A percentile compares a stretch with the other conserved stretches of the same genome.
These are phyloP conservation scores for Agrypnia vestita DNA, from an alignment of 1,140 invertebrate species.

Conservation along the genomic window DNA sequence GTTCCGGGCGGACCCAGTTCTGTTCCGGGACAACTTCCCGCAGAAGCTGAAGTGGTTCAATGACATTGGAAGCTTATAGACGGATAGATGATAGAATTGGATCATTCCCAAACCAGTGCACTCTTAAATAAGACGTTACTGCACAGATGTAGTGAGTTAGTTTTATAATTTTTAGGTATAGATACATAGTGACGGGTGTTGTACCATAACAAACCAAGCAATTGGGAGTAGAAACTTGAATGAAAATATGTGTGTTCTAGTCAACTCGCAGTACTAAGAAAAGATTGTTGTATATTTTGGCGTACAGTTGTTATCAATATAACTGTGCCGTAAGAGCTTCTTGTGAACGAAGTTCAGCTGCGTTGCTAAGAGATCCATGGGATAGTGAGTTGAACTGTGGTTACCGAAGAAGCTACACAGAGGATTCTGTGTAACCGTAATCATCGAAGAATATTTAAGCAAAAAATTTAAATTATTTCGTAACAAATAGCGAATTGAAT, in stretches of 20 bases:
- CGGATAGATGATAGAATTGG: slow-evolving; percentile 12
- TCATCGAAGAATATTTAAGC: too few species aligned
- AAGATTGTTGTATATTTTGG: too few species aligned
- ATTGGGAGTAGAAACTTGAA: not conserved
- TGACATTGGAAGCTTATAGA: slow-evolving; percentile 89
- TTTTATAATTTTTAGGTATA: not conserved
- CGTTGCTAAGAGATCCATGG: too few species aligned
- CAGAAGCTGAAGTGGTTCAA: slow-evolving; percentile 92
- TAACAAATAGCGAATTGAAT: too few species aligned
- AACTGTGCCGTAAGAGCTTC: too few species aligned
- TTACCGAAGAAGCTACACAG: too few species aligned
- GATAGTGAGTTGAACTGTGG: too few species aligned
- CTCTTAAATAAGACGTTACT: not conserved
- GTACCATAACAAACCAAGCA: not conserved
- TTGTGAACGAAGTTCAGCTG: too few species aligned
- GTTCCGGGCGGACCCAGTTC: slow-evolving; percentile 94
- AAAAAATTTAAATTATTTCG: too few species aligned
- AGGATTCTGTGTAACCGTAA: too few species aligned
- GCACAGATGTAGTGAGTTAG: not conserved
- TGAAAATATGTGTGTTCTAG: not conserved
- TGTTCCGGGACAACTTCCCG: slow-evolving; percentile 92
- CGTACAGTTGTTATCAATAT: too few species aligned
- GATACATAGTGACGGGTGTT: not conserved
- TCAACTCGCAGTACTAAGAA: not conserved
- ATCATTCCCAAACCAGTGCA: slow-evolving; percentile 1